phyloP scores from a whole-genome alignment of 1,140 invertebrate genomes.

The Armadillidium nasatum region DNA sequence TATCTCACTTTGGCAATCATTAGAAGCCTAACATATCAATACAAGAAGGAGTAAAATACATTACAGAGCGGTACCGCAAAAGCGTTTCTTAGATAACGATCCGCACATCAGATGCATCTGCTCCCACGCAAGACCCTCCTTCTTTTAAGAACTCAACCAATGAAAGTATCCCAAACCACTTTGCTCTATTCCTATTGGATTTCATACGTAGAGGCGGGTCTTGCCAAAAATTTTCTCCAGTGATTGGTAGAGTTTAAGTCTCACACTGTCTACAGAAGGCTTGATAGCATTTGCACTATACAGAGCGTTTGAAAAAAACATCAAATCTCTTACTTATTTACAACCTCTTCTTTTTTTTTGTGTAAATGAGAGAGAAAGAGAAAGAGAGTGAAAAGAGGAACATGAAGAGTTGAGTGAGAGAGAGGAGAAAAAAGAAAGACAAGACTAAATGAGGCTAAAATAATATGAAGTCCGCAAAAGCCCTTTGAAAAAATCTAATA shows the following conservation, averaged over 20 bases:
- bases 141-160: neutral
- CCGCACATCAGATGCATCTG: neutral
- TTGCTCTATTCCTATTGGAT: neutral
- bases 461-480: conserved; percentile 7
- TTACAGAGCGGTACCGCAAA: neutral
- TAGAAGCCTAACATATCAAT: conserved; percentile 3
- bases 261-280: neutral
- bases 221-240: neutral
- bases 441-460: conserved; percentile 4
- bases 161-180: neutral
- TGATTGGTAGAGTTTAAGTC: neutral
- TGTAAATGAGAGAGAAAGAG: neutral
- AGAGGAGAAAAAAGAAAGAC: neutral
- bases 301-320: neutral
- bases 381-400: neutral
- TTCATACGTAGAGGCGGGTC: neutral
- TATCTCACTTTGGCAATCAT: neutral
- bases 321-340: conserved; percentile 1
- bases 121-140: conserved; percentile 1
- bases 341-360: neutral
- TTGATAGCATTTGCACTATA: neutral
- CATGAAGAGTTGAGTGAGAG: neutral
- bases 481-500: neutral
- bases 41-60: neutral
- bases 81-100: neutral